Base-by-base conservation (phyloP, 2,888 invertebrate species). In the Acanthosepion esculentum region DNA sequence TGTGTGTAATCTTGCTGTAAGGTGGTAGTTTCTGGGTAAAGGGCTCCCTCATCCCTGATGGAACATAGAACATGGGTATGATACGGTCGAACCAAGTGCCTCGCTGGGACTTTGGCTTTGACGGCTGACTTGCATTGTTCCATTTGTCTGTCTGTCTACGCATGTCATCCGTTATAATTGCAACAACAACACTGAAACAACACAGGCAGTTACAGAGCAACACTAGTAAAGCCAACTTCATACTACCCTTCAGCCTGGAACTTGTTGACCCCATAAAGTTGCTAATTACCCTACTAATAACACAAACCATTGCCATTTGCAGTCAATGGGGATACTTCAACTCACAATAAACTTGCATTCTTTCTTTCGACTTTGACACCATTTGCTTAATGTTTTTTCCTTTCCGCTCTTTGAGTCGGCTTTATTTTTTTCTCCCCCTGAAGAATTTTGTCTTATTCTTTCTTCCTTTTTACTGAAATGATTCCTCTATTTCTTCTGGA, bases 241-340 rank as follows among this genome's bases (percentile, higher is more conserved):
- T 78, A 78, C 29, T 78, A 78, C n/a, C 78, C n/a, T 78, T n/a
- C 78, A 78, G n/a, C 78, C 78, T 78, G 78, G 78, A 78, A 78
- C 78, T 78, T n/a, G 78, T n/a, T 78, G 78, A 78, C 78, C 78
- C 78, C 78, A 78, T n/a, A 78, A 78, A 78, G 78, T 78, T 78
- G 78, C 78, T n/a, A 78, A 78, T 78, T 78, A 78, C 78, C 78
- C 78, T 29, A 78, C 78, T 15, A 78, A 78, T n/a, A 78, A 78
- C 78, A n/a, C 78, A 29, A 78, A 78, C 78, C 78, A n/a, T 78
- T 78, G 78, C 78, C 78, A 78, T 78, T 78, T 59, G n/a, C 78
- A n/a, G 78, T 78, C n/a, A 78, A n/a, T 78, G 10, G 29, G 78
- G 78, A 78, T n/a, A n/a, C 29, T n/a, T 78, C 78, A 78, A 78